Base-by-base conservation (phyloP, 2,113 vertebrate genomes). In the Rhagologus leucostigma region DNA sequence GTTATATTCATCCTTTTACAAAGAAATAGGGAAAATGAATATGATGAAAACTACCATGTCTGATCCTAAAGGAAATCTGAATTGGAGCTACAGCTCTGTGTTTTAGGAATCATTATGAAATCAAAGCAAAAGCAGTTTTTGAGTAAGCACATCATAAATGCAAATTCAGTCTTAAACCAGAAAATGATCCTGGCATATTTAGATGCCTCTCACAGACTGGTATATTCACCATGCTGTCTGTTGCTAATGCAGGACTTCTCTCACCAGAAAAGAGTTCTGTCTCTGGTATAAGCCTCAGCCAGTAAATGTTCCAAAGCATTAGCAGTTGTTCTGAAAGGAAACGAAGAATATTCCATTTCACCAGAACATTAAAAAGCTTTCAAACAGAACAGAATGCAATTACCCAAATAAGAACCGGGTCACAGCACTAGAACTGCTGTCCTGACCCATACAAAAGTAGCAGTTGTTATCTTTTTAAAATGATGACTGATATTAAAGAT, bases 341-440 rank as follows among this genome's bases (percentile, higher is more conserved):
- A 73, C 21, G 55, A 83, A 90, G 78, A 90, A 85, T 92, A 73
- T 94, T 93, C 88, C 20, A 62, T 94, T 92, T 92, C 63, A 73
- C 11, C 26, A 77, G 88, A 92, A 80, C 29, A 73, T 77, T 90
- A 55, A 63, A 96, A 94, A 94, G 59, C 67, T 96, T 94, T 90
- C 75, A 62, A 57, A 88, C 16, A 65, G 85, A 77, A 92, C 82
- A 92, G 85, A 88, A 88, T 92, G 82, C 49, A 83, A 57, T 65
- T 83, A 77, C 59, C 27, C 67, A 87, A 93, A 83, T 57, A 88
- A 73, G 75, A 93, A 80, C 29, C 85, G 80, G 92, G 78, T 95
- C 78, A 85, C 19, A 85, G 78, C 12, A 53, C 89, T 87, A 46
- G 67, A 83, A 87, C 57, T 94, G 57, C 63, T 93, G 85, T 64